Percentiles rank a stretch among this genome's conserved stretches.
phyloP scores from a whole-genome alignment of 2,888 invertebrate genomes.

The Graphium colonna region DNA sequence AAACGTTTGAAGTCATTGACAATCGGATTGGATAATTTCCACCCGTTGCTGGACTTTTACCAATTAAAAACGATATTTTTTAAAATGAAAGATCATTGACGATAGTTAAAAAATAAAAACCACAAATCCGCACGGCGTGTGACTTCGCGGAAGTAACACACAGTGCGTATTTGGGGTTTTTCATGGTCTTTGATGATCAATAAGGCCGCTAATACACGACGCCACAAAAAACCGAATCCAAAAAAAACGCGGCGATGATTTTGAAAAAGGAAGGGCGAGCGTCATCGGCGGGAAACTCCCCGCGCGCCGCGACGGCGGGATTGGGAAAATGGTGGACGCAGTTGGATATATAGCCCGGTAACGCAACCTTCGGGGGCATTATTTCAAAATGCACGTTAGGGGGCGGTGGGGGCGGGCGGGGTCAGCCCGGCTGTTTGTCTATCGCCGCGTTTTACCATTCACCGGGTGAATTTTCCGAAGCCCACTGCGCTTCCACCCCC shows the following conservation, averaged over 20 bases:
- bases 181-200: too few relatives aligned
- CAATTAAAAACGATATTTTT: too few relatives aligned
- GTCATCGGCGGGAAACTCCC: constrained; percentile 14
- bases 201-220: too few relatives aligned
- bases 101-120: too few relatives aligned
- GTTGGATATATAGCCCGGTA: constrained; percentile 22
- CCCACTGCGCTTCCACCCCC: constrained; percentile 66
- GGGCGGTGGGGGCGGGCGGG: constrained; percentile 44
- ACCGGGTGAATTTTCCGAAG: constrained; percentile 78
- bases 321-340: constrained; percentile 23
- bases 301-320: constrained; percentile 10
- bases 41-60: too few relatives aligned
- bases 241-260: not conserved
- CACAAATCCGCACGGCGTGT: too few relatives aligned
- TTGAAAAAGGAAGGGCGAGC: not conserved
- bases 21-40: too few relatives aligned
- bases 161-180: too few relatives aligned
- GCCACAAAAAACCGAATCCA: constrained; percentile 10
- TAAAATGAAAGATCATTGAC: too few relatives aligned
- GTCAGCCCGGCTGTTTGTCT: constrained; percentile 71
- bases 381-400: constrained; percentile 72
- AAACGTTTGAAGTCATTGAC: too few relatives aligned
- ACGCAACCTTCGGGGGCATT: constrained; percentile 55
- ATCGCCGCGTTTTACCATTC: constrained; percentile 77
- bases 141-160: too few relatives aligned